Percentiles rank a stretch among this genome's conserved stretches.
These are phyloP conservation scores for Acleris cristana DNA, from an alignment of 2,888 invertebrate species.

Conservation along the genomic window DNA sequence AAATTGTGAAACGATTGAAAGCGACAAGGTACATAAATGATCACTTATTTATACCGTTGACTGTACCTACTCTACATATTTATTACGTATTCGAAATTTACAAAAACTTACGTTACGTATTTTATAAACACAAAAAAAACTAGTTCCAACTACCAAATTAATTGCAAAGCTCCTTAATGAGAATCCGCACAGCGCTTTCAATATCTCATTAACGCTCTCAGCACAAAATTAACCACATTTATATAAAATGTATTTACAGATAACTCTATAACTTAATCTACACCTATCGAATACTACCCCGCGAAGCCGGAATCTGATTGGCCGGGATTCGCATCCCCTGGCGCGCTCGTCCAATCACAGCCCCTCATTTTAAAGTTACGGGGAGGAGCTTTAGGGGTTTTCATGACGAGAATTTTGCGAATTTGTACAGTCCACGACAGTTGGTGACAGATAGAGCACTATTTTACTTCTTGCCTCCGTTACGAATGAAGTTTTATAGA, in stretches of 20 bases:
- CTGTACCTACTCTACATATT: neutral
- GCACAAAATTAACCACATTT: constrained; percentile 66
- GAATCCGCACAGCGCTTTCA: constrained; percentile 44
- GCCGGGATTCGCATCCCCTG: constrained; percentile 73
- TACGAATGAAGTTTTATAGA: constrained; percentile 27
- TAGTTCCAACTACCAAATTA: constrained; percentile 24
- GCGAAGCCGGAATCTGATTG: constrained; percentile 58
- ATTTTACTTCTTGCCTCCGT: constrained; percentile 34
- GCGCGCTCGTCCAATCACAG: constrained; percentile 63
- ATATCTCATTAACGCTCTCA: constrained; percentile 67
- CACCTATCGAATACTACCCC: constrained; percentile 76
- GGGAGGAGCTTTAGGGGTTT: constrained; percentile 79
- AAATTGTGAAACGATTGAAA: too few species aligned
- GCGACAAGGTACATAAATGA: too few species aligned
- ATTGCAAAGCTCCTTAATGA: constrained; percentile 29
- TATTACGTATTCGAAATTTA: neutral
- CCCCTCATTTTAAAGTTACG: constrained; percentile 53
- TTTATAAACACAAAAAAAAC: constrained; percentile 8
- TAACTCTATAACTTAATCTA: constrained; percentile 80
- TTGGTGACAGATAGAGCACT: constrained; percentile 56
- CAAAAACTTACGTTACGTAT: neutral
- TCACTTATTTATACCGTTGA: too few species aligned
- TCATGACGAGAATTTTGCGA: constrained; percentile 67
- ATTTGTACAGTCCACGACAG: constrained; percentile 67
- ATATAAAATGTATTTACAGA: constrained; percentile 72